Conservation (phyloP, 2,888 invertebrate species). For the Smittia aterrima region DNA sequence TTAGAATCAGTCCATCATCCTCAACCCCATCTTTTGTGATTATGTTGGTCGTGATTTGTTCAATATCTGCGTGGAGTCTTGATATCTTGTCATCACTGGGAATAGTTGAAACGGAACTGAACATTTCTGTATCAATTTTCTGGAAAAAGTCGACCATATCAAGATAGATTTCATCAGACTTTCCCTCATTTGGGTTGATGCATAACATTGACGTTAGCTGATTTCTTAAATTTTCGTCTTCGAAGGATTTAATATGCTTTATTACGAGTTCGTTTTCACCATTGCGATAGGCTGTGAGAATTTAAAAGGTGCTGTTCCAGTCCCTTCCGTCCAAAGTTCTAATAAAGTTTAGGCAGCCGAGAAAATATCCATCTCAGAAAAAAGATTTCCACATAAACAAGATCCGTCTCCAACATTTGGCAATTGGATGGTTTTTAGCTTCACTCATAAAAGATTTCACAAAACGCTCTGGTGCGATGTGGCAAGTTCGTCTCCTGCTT, state of each 20-base stretch:
- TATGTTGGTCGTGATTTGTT: constrained; percentile 75
- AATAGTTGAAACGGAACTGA: constrained; percentile 79
- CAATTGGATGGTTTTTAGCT: constrained; percentile 47
- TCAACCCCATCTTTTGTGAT: constrained; percentile 59
- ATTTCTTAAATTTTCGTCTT: constrained; percentile 69
- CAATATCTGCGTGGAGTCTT: constrained; percentile 78
- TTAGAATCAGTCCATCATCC: constrained; percentile 74
- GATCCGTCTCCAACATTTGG: constrained; percentile 55
- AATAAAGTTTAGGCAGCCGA: constrained; percentile 93
- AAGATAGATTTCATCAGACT: constrained; percentile 84
- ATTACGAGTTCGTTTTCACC: constrained; percentile 73
- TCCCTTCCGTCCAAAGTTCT: constrained; percentile 96
- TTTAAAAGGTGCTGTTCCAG: constrained; percentile 90
- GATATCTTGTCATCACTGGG: constrained; percentile 86
- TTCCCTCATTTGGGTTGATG: constrained; percentile 72
- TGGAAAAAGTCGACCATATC: constrained; percentile 81
- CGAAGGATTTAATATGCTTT: constrained; percentile 71
- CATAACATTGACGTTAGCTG: constrained; percentile 82
- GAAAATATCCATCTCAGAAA: constrained; percentile 96
- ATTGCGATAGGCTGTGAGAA: constrained; percentile 82
- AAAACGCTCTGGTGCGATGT: constrained; percentile 93
- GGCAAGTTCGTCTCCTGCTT: constrained; percentile 86
- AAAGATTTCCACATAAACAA: constrained; percentile 73
- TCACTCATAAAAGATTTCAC: constrained; percentile 62
- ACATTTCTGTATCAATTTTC: constrained; percentile 90